Evolutionary conservation across 2,797 vertebrate species (phyloP).

Genomic region (Chelon labrosus): DNA sequence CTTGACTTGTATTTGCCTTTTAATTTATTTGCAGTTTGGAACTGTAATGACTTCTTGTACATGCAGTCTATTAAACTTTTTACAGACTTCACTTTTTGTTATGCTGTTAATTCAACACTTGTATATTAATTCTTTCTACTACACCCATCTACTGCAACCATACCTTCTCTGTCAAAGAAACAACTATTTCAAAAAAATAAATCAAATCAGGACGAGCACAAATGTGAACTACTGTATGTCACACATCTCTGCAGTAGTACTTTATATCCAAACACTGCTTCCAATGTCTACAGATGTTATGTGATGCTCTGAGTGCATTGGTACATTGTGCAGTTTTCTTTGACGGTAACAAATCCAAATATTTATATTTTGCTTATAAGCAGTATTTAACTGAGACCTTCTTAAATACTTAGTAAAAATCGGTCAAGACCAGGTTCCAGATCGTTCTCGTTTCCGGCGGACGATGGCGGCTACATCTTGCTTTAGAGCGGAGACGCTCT

Average conservation of each 20-base stretch:
- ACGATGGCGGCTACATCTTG: constrained; percentile 90
- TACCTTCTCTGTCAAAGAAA: too few relatives aligned
- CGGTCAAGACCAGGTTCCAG: constrained; percentile 78
- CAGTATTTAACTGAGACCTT: background rate
- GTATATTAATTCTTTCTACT: background rate
- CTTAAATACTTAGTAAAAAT: background rate
- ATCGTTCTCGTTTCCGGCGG: constrained; percentile 87
- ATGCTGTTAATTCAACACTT: background rate
- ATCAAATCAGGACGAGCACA: too few relatives aligned
- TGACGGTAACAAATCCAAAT: background rate
- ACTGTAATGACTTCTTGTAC: constrained; percentile 66
- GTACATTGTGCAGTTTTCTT: background rate
- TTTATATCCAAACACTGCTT: background rate
- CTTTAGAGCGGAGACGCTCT: constrained; percentile 87
- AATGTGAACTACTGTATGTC: too few relatives aligned
- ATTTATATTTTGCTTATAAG: background rate
- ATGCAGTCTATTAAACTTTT: constrained; percentile 77
- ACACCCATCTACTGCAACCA: too few relatives aligned
- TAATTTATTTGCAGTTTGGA: constrained; percentile 79
- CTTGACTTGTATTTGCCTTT: constrained; percentile 67
- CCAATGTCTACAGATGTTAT: background rate
- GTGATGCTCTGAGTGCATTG: background rate
- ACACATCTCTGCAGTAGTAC: too few relatives aligned
- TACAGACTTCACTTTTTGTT: constrained; percentile 38
- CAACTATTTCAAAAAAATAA: too few relatives aligned